A percentile compares a stretch with the other conserved stretches of the same genome.
Conservation (phyloP, 2,113 vertebrate species). For the Regulus satrapa region DNA sequence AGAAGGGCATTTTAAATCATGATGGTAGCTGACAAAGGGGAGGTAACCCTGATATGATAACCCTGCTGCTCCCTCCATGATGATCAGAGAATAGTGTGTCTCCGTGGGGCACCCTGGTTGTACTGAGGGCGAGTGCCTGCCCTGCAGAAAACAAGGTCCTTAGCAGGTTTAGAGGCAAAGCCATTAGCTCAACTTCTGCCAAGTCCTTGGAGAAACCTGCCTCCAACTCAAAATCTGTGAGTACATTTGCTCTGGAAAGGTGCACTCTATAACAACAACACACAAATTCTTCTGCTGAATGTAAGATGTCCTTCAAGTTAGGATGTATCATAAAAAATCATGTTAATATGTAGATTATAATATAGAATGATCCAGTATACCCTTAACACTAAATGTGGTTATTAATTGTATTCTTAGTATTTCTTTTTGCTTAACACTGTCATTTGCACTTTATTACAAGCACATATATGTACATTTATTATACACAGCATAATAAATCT, state of each 20-base stretch:
- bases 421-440: background rate
- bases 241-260: background rate
- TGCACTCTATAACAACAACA: rapidly evolving
- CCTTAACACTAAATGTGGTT: background rate
- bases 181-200: background rate
- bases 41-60: background rate
- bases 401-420: background rate
- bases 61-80: background rate
- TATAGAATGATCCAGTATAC: background rate
- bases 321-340: background rate
- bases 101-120: background rate
- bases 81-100: background rate
- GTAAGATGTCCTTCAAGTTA: background rate
- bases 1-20: background rate
- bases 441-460: background rate
- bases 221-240: background rate
- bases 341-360: background rate
- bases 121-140: background rate
- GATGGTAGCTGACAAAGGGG: background rate
- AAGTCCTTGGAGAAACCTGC: background rate
- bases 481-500: background rate
- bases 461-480: background rate
- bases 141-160: background rate
- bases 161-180: background rate
- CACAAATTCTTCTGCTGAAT: background rate